phyloP scores from a whole-genome alignment of 2,888 invertebrate species.

The Endomychus coccineus region DNA sequence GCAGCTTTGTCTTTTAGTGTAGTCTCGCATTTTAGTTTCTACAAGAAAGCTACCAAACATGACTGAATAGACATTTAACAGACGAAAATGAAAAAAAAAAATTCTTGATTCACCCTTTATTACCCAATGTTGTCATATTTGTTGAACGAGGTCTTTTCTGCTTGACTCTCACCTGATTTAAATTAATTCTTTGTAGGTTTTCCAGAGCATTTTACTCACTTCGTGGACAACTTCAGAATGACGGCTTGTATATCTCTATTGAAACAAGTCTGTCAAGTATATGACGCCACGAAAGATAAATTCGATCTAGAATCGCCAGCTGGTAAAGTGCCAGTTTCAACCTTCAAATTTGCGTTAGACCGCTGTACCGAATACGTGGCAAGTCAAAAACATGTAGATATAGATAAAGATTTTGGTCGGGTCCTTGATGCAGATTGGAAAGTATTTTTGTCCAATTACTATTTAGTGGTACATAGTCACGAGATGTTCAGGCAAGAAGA shows the following conservation, averaged over 20 bases:
- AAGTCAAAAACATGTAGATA: conserved; percentile 66
- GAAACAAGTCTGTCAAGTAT: conserved; percentile 62
- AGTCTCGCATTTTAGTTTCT: too few species aligned
- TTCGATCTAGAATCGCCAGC: conserved; percentile 49
- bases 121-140: too few species aligned
- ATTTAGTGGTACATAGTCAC: conserved; percentile 59
- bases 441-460: conserved; percentile 66
- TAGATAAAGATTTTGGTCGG: conserved; percentile 53
- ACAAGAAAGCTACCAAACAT: too few species aligned
- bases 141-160: too few species aligned
- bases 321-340: conserved; percentile 66
- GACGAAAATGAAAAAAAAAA: too few species aligned
- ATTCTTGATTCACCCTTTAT: too few species aligned
- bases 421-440: conserved; percentile 86
- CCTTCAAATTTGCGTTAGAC: conserved; percentile 74
- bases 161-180: too few species aligned
- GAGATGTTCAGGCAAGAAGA: conserved; percentile 31
- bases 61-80: too few species aligned
- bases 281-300: conserved; percentile 45
- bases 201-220: conserved; percentile 73
- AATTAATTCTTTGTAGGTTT: conserved; percentile 49
- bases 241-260: conserved; percentile 82
- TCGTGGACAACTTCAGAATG: conserved; percentile 81
- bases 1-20: too few species aligned
- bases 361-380: conserved; percentile 73